These are phyloP conservation scores for Peromyscus nudipes DNA, from an alignment of 2,797 vertebrate genomes.

Conservation along the genomic window DNA sequence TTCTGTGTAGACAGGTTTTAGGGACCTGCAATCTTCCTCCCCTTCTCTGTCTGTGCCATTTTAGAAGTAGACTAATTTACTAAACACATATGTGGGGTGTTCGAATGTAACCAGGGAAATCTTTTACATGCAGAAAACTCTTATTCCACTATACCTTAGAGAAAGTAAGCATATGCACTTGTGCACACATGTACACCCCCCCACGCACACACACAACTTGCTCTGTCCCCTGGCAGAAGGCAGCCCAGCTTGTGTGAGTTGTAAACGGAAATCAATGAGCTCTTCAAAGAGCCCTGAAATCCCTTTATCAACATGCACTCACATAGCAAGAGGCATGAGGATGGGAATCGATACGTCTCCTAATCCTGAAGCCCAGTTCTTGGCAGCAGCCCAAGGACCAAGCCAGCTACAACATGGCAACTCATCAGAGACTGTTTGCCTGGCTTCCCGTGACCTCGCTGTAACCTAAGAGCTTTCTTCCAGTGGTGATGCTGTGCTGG, in stretches of 20 bases:
- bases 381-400: background rate
- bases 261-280: conserved; percentile 87
- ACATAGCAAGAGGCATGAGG: conserved; percentile 60
- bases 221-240: conserved; percentile 50
- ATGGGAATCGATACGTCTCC: conserved; percentile 77
- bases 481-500: background rate
- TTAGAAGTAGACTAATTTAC: conserved; percentile 58
- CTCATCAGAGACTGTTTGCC: background rate
- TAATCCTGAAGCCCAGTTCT: conserved; percentile 67
- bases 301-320: conserved; percentile 79
- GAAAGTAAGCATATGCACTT: background rate
- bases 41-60: background rate
- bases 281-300: conserved; percentile 85
- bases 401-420: background rate
- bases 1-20: background rate
- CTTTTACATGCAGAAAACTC: conserved; percentile 74
- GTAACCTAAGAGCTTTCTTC: background rate
- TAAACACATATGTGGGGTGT: background rate
- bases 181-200: background rate
- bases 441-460: accelerated
- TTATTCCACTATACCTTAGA: conserved; percentile 38
- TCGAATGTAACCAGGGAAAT: conserved; percentile 67
- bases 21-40: background rate
- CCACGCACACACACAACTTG: background rate
- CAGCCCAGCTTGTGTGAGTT: conserved; percentile 63